Conservation (phyloP, 2,888 invertebrate genomes). For the Tenthredo mesomela region DNA sequence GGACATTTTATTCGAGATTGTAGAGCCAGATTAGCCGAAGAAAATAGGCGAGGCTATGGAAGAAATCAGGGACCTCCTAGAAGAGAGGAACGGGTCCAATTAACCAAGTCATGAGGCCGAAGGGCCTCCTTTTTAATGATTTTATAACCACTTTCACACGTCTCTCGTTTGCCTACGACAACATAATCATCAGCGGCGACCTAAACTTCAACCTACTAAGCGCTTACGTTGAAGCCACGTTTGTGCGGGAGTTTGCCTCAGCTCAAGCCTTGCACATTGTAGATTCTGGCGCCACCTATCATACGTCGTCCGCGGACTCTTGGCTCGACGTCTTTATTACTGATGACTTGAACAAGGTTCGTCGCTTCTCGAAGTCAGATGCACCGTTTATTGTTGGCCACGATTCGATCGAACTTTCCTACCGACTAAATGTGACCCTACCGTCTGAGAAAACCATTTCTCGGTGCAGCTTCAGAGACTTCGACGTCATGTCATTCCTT, state of each 20-base stretch:
- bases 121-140: not conserved
- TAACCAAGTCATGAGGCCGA: too few species aligned
- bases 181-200: constrained; percentile 1
- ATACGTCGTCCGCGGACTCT: not conserved
- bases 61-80: too few species aligned
- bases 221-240: not conserved
- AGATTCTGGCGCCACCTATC: not conserved
- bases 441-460: not conserved
- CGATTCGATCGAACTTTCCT: not conserved
- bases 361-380: not conserved
- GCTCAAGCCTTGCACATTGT: not conserved
- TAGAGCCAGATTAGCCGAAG: too few species aligned
- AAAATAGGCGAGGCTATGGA: too few species aligned
- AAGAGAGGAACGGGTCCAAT: too few species aligned
- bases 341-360: not conserved
- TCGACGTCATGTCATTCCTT: not conserved
- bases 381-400: constrained; percentile 5
- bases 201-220: not conserved
- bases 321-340: constrained; percentile 7
- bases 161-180: not conserved
- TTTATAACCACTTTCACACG: not conserved
- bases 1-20: too few species aligned
- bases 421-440: not conserved
- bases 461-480: not conserved
- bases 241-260: not conserved